phyloP scores from a whole-genome alignment of 2,797 vertebrate genomes.

The Pseudomugil tenellus region DNA sequence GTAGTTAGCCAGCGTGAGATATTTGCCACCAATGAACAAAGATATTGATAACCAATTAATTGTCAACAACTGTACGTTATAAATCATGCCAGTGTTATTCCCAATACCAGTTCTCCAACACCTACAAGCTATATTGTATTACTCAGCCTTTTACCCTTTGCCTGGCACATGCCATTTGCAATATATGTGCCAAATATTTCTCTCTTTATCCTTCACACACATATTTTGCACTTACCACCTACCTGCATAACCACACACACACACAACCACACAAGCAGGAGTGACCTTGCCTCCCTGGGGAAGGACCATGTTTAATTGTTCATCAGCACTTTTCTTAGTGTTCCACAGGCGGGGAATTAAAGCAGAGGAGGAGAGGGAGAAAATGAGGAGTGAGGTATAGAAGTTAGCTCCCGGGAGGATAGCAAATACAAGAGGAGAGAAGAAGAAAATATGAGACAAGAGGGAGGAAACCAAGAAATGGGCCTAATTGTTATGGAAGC shows the following conservation, averaged over 20 bases:
- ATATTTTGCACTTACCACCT: conserved; percentile 21
- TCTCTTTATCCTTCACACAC: conserved; percentile 18
- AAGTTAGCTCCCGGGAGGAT: conserved; percentile 54
- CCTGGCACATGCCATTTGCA: conserved; percentile 47
- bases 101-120: conserved; percentile 15
- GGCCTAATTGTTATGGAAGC: conserved; percentile 68
- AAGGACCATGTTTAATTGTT: conserved; percentile 78
- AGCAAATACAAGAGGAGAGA: conserved; percentile 15
- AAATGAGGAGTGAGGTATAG: conserved; percentile 47
- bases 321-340: conserved; percentile 77
- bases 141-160: conserved; percentile 56
- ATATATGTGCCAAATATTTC: conserved; percentile 39
- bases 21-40: not conserved
- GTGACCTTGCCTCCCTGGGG: conserved; percentile 71
- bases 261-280: conserved; percentile 42
- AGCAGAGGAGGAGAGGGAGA: conserved; percentile 50
- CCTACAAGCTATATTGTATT: conserved; percentile 46
- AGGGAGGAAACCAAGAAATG: conserved; percentile 37
- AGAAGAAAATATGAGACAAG: conserved; percentile 13
- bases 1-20: not conserved
- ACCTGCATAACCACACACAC: conserved; percentile 6
- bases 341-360: conserved; percentile 68
- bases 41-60: conserved; percentile 26
- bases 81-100: conserved; percentile 25
- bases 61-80: not conserved